A percentile compares a stretch with the other conserved stretches of the same genome.
These are phyloP conservation scores for Capitulum mitella DNA, from an alignment of 2,888 invertebrate species.

Conservation along the genomic window DNA sequence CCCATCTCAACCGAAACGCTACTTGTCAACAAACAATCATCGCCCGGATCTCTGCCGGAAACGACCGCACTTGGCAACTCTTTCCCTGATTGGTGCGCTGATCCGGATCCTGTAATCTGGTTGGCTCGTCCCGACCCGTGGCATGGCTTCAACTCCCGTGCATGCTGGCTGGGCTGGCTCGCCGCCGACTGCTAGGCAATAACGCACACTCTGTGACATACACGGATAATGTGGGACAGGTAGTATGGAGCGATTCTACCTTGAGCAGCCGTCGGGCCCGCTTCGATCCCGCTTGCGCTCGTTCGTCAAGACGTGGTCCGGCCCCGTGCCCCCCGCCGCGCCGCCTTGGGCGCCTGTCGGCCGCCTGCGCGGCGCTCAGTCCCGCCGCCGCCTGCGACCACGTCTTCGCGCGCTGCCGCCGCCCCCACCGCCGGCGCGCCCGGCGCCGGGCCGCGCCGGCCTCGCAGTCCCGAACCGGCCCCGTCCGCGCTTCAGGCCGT, in stretches of 20 bases:
- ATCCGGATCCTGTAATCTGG: not conserved
- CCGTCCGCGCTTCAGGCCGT: not conserved
- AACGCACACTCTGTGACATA: conserved; percentile 91
- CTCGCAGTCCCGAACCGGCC: not conserved
- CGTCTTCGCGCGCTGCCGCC: not conserved
- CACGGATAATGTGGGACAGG: conserved; percentile 94
- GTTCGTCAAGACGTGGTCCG: not conserved
- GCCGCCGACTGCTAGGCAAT: conserved; percentile 43
- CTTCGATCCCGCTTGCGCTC: not conserved
- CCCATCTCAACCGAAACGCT: not conserved
- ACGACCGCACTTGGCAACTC: not conserved
- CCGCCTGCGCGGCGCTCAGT: not conserved
- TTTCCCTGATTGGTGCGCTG: not conserved
- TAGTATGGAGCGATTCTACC: conserved; percentile 45
- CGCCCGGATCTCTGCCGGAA: not conserved
- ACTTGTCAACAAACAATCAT: not conserved
- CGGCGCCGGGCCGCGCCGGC: not conserved
- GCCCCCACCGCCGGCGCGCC: not conserved
- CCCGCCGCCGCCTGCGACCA: not conserved
- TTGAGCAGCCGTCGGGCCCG: not conserved
- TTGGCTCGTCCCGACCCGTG: not conserved
- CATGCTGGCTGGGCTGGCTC: conserved; percentile 14
- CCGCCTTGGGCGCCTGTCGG: not conserved
- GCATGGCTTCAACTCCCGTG: conserved; percentile 16
- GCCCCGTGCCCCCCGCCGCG: not conserved